phyloP scores from a whole-genome alignment of 2,888 invertebrate genomes.

The Latrodectus elegans region DNA sequence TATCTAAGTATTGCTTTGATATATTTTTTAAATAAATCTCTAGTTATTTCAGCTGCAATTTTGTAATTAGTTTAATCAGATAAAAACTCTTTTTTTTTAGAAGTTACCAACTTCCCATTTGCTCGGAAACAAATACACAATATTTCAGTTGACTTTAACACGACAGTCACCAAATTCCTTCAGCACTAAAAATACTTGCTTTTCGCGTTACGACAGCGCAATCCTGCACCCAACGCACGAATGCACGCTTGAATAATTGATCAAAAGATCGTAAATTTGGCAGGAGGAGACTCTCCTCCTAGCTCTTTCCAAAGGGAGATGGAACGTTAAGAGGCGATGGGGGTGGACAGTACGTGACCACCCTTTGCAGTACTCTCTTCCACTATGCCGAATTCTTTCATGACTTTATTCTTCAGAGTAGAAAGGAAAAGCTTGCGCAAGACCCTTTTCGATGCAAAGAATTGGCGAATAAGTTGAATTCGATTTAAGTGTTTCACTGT shows the following conservation, averaged over 20 bases:
- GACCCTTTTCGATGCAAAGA: background rate
- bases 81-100: too few species aligned
- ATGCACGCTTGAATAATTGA: constrained; percentile 65
- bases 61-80: too few species aligned
- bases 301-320: constrained; percentile 12
- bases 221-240: constrained; percentile 26
- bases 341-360: constrained; percentile 32
- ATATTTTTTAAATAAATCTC: too few species aligned
- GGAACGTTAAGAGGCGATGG: constrained; percentile 24
- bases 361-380: constrained; percentile 32
- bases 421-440: background rate
- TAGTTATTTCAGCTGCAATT: too few species aligned
- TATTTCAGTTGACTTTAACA: too few species aligned
- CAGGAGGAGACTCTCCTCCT: constrained; percentile 1
- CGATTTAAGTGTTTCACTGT: background rate
- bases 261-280: constrained; percentile 68
- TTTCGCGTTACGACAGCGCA: background rate
- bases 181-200: background rate
- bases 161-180: too few species aligned
- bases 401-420: background rate
- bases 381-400: constrained; percentile 17
- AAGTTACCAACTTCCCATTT: too few species aligned
- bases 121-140: too few species aligned
- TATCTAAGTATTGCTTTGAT: too few species aligned
- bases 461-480: background rate